A percentile compares a stretch with the other conserved stretches of the same genome.
Conservation (phyloP, 2,113 vertebrate genomes). For the Urocynchramus pylzowi region DNA sequence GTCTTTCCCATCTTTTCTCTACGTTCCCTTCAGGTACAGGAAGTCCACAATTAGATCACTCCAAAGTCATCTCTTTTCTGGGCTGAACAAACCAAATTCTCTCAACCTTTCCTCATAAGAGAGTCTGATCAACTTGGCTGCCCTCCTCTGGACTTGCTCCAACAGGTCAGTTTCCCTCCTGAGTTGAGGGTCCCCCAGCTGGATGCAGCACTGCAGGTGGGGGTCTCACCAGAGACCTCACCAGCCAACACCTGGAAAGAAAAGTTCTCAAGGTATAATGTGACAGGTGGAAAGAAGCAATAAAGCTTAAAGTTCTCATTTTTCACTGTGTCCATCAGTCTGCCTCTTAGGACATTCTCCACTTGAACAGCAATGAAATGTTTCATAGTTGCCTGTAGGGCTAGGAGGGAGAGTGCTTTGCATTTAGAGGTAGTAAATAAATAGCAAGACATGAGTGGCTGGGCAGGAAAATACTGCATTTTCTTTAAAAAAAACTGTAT, state of each 20-base stretch:
- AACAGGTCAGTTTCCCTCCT: background rate
- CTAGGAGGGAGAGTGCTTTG: background rate
- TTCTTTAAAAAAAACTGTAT: background rate
- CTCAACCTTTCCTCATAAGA: background rate
- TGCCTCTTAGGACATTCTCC: background rate
- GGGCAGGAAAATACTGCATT: background rate
- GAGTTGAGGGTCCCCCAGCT: background rate
- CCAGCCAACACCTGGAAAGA: background rate
- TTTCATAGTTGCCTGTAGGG: background rate
- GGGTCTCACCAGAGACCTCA: background rate
- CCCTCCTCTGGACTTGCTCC: background rate
- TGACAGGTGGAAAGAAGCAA: background rate
- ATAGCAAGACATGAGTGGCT: background rate
- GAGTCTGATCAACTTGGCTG: background rate
- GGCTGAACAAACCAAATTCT: background rate
- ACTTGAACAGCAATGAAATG: background rate
- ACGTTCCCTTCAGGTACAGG: background rate
- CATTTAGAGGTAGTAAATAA: background rate
- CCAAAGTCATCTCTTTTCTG: background rate
- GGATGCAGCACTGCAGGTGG: background rate
- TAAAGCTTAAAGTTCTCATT: background rate
- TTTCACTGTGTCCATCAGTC: background rate
- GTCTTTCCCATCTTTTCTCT: background rate
- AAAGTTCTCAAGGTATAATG: background rate
- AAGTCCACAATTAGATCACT: background rate